Evolutionary conservation across 2,888 invertebrate genomes (phyloP), one percentile per base, ranked within the genome.

Genomic region (Dysmachus trigonus): DNA sequence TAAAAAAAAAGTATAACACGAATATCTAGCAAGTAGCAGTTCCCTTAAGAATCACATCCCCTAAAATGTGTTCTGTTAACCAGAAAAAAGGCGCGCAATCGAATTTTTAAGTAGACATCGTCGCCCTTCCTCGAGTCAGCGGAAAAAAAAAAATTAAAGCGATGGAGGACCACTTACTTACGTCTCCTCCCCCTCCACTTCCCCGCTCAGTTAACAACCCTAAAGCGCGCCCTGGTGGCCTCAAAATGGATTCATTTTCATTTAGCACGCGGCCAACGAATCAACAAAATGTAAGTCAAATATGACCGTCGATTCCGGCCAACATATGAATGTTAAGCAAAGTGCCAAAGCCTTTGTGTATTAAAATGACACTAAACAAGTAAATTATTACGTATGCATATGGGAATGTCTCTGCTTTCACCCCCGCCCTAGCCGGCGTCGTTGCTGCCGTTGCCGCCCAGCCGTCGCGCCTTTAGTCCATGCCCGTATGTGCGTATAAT

Each of bases 341-440:
- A 79, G 79, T 79, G 47, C 79, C 47, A 51, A 79, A 47, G 79
- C 31, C 79, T 82, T 82, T 82, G 82, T 82, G 35, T 82, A 82
- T 82, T 82, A 82, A 82, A 82, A 82, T 82, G 82, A 82, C 82
- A 82, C 82, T 82, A 82, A 82, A 82, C 82, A 82, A 82, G 62
- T 82, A 82, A 82, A 82, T 82, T 82, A 62, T 82, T 82, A 82
- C 35, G 71, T 82, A 82, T 82, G 82, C 82, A 82, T 82, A 82
- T 71, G 71, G 82, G 82, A 53, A 82, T 82, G 31, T 31, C 62
- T 22, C 62, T 22, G 35, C 22, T 62, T 10, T 1, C 47, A 15
- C 47, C 47, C 47, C 30, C n/a, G 15, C 51, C 30, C 77, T 1
- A n/a, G n/a, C 10, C 72, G 6, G 13, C 31, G 5, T 31, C 31